phyloP scores from a whole-genome alignment of 2,113 vertebrate species.

The Oncorhynchus nerka region DNA sequence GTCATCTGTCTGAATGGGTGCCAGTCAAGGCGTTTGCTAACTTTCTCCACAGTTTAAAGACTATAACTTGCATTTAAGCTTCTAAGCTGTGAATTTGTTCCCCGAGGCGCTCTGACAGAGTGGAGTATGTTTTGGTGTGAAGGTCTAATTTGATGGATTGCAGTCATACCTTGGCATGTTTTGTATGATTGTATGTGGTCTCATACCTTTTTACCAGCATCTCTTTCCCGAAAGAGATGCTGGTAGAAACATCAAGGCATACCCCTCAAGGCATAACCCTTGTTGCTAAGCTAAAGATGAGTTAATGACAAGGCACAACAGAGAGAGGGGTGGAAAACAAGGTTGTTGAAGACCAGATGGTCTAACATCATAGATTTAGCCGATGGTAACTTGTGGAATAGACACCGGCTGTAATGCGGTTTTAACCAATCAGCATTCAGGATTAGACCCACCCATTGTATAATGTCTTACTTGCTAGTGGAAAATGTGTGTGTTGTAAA shows the following conservation, averaged over 20 bases:
- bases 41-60: constrained; percentile 42
- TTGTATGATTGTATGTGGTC: background rate
- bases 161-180: background rate
- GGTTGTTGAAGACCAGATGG: constrained; percentile 73
- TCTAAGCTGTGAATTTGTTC: background rate
- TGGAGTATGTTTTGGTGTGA: background rate
- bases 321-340: constrained; percentile 41
- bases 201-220: constrained; percentile 2
- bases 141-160: too few relatives aligned
- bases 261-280: background rate
- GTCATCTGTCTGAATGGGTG: constrained; percentile 19
- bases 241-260: constrained; percentile 25
- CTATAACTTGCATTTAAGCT: constrained; percentile 38
- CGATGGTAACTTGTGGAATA: too few relatives aligned
- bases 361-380: background rate
- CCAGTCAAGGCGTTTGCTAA: constrained; percentile 30
- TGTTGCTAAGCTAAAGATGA: constrained; percentile 42
- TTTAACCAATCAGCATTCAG: too few relatives aligned
- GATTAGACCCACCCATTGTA: constrained; percentile 21
- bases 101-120: constrained; percentile 7
- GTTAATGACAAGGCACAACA: constrained; percentile 64
- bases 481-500: constrained; percentile 49
- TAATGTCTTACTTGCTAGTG: constrained; percentile 28
- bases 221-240: background rate
- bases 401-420: too few relatives aligned